Percentiles rank a stretch among this genome's conserved stretches.
phyloP scores from a whole-genome alignment of 1,140 invertebrate genomes.

The Zaprionus inermis region DNA sequence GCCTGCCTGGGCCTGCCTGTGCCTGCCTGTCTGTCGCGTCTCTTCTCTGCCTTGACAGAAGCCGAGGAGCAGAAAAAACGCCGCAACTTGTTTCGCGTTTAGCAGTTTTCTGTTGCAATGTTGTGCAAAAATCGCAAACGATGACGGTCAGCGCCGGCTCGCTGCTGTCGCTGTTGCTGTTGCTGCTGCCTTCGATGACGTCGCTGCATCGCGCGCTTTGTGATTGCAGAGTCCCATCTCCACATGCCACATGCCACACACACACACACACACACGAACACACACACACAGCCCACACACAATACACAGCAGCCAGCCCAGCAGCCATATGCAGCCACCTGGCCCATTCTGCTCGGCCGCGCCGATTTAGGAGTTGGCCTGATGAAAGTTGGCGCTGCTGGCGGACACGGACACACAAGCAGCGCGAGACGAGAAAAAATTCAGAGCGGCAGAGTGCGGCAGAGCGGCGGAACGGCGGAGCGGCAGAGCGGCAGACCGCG shows the following conservation, averaged over 20 bases:
- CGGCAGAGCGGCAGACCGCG: slow-evolving; percentile 43
- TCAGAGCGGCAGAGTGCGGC: slow-evolving; percentile 25
- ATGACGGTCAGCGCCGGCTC: slow-evolving; percentile 63
- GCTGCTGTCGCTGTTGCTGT: slow-evolving; percentile 28
- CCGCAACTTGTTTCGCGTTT: slow-evolving; percentile 84
- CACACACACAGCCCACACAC: not conserved
- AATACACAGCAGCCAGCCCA: too few relatives aligned
- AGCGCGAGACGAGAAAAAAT: slow-evolving; percentile 43
- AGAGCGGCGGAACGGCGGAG: slow-evolving; percentile 35
- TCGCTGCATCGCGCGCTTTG: slow-evolving; percentile 59
- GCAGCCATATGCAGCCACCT: not conserved
- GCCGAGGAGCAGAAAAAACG: slow-evolving; percentile 81
- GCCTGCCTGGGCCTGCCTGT: slow-evolving; percentile 49
- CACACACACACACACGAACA: not conserved
- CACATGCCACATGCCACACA: slow-evolving; percentile 6
- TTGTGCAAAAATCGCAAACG: slow-evolving; percentile 79
- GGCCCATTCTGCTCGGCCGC: not conserved
- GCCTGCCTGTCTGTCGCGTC: slow-evolving; percentile 22
- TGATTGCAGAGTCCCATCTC: slow-evolving; percentile 56
- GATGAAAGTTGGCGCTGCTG: slow-evolving; percentile 54
- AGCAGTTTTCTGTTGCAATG: slow-evolving; percentile 84
- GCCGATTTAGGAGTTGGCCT: slow-evolving; percentile 45
- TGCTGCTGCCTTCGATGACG: slow-evolving; percentile 53
- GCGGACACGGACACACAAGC: slow-evolving; percentile 17
- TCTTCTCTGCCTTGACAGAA: slow-evolving; percentile 51